Conservation (phyloP, 2,113 vertebrate species). For the Phyllopteryx taeniolatus region DNA sequence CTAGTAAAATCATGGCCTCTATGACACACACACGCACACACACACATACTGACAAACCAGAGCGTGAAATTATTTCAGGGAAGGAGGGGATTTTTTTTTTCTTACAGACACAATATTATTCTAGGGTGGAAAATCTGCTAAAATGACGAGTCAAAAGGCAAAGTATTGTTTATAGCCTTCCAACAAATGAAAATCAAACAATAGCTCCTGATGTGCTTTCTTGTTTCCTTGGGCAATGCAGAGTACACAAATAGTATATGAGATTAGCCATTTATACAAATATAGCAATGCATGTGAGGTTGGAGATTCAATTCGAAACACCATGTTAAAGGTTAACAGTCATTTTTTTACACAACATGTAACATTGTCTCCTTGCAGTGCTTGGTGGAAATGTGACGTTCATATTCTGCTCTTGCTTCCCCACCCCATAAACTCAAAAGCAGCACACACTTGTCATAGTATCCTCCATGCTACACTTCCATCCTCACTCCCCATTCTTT, state of each 20-base stretch:
- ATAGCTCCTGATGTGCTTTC: not conserved
- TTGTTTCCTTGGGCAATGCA: constrained; percentile 13
- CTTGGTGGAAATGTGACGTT: constrained; percentile 39
- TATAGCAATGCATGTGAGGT: not conserved
- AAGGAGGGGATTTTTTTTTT: constrained; percentile 16
- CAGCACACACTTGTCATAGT: constrained; percentile 6
- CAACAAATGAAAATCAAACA: constrained; percentile 22
- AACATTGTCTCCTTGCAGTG: constrained; percentile 32
- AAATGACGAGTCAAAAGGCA: constrained; percentile 4
- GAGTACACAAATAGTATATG: not conserved
- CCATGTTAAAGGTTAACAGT: constrained; percentile 37
- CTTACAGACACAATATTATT: constrained; percentile 19
- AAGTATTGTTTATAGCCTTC: constrained; percentile 13
- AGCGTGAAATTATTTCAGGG: constrained; percentile 9
- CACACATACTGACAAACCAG: constrained; percentile 28
- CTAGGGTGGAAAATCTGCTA: constrained; percentile 16
- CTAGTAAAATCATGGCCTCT: constrained; percentile 38
- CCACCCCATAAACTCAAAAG: constrained; percentile 12
- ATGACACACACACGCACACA: constrained; percentile 29
- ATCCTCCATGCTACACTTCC: constrained; percentile 26
- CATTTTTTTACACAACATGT: constrained; percentile 36
- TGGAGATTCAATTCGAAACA: constrained; percentile 3
- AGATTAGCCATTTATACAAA: constrained; percentile 17
- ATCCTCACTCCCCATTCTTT: constrained; percentile 4
- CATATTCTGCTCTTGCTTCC: constrained; percentile 24